phyloP scores from a whole-genome alignment of 1,140 invertebrate species.

The Prorops nasuta region DNA sequence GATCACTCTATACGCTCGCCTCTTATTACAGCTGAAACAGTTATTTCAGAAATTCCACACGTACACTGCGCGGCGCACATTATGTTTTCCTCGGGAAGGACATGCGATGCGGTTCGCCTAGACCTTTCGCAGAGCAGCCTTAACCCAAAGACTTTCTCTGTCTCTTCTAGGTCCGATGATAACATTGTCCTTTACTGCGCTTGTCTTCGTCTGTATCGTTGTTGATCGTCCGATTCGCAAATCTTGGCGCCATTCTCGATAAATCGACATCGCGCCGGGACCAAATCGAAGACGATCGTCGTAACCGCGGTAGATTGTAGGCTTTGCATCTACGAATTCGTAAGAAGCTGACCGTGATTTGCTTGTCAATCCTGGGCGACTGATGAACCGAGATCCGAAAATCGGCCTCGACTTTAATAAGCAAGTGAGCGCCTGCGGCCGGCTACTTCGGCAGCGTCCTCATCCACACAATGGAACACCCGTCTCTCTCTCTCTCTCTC shows the following conservation, averaged over 20 bases:
- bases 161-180: too few relatives aligned
- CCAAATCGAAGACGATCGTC: background rate
- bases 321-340: too few relatives aligned
- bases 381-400: background rate
- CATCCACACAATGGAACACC: too few relatives aligned
- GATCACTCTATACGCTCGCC: too few relatives aligned
- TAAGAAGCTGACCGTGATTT: background rate
- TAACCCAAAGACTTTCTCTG: too few relatives aligned
- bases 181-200: constrained; percentile 23
- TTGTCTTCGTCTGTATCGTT: constrained; percentile 8
- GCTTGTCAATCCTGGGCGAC: background rate
- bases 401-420: background rate
- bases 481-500: too few relatives aligned
- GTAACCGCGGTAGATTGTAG: background rate
- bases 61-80: too few relatives aligned
- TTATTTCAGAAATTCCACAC: too few relatives aligned
- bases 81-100: too few relatives aligned
- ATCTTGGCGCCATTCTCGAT: background rate
- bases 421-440: background rate
- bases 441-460: background rate
- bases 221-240: constrained; percentile 5
- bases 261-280: background rate
- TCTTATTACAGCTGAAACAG: too few relatives aligned
- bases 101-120: too few relatives aligned
- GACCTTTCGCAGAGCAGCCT: too few relatives aligned